A percentile compares a stretch with the other conserved stretches of the same genome.
Evolutionary conservation across 2,797 vertebrate species (phyloP).

Genomic region (Neosilurus mollespiculum): DNA sequence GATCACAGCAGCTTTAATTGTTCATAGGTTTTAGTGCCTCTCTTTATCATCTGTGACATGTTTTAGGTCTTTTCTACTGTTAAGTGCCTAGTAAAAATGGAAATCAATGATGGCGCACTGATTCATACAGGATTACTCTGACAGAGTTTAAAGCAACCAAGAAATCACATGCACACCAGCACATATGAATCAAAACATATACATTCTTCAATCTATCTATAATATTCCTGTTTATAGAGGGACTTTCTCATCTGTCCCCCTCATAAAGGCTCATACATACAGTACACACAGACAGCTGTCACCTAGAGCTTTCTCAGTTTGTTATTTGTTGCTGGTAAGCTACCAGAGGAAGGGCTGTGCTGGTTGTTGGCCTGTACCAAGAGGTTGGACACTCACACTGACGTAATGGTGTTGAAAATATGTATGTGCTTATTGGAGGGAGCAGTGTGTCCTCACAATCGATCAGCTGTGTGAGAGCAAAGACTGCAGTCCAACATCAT

Average conservation of each 20-base stretch:
- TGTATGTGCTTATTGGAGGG: conserved; percentile 63
- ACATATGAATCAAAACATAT: conserved; percentile 23
- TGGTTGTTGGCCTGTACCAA: conserved; percentile 51
- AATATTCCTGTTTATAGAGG: conserved; percentile 11
- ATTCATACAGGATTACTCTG: conserved; percentile 65
- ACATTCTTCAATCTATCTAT: not conserved
- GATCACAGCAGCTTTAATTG: conserved; percentile 71
- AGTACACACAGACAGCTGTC: conserved; percentile 12
- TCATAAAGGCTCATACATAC: conserved; percentile 21
- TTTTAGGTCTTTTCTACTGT: conserved; percentile 75
- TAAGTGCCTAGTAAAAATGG: conserved; percentile 71
- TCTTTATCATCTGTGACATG: conserved; percentile 71
- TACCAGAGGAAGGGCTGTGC: not conserved
- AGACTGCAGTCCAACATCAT: conserved; percentile 39
- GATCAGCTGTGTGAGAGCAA: conserved; percentile 60
- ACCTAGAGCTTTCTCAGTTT: not conserved
- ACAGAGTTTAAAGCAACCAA: conserved; percentile 45
- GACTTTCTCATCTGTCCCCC: not conserved
- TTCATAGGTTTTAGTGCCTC: conserved; percentile 65
- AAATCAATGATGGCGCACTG: conserved; percentile 68
- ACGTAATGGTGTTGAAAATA: conserved; percentile 42
- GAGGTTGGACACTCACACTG: conserved; percentile 59
- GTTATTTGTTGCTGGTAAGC: not conserved
- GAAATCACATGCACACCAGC: conserved; percentile 32
- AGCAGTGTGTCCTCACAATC: conserved; percentile 67